Percentiles rank a stretch among this genome's conserved stretches.
Conservation (phyloP, 2,113 vertebrate genomes). For the Acrocephalus kingi region DNA sequence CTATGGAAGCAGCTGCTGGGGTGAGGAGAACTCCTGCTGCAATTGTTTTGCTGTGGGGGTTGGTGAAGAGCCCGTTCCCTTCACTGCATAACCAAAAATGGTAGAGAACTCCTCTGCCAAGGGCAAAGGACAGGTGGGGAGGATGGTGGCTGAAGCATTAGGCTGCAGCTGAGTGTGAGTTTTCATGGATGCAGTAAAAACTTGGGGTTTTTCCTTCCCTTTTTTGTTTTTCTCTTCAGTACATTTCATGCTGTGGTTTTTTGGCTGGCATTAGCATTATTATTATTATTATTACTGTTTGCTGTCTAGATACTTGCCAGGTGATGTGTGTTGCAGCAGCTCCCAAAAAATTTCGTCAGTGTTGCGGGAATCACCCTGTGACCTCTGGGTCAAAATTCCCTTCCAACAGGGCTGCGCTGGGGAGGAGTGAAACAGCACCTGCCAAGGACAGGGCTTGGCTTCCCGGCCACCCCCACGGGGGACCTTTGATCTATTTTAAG, state of each 20-base stretch:
- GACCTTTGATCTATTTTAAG: constrained; percentile 1
- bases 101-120: neutral
- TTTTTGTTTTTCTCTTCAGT: accelerated
- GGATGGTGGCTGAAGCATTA: neutral
- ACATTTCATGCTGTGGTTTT: neutral
- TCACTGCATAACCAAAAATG: neutral
- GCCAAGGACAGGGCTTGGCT: neutral
- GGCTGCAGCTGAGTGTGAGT: neutral
- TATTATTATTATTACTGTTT: constrained; percentile 18
- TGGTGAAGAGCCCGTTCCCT: neutral
- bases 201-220: neutral
- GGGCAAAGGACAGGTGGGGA: neutral
- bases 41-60: neutral
- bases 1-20: neutral
- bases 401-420: constrained; percentile 18
- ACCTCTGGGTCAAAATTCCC: constrained; percentile 42
- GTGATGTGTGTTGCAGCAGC: neutral
- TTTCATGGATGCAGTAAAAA: neutral
- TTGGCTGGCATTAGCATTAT: neutral
- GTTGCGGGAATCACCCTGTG: neutral
- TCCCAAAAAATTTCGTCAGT: constrained; percentile 8
- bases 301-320: constrained; percentile 43
- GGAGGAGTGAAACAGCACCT: neutral
- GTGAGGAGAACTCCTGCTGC: neutral
- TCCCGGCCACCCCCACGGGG: accelerated